These are phyloP conservation scores for Poecilia picta DNA, from an alignment of 2,797 vertebrate species.

Conservation along the genomic window DNA sequence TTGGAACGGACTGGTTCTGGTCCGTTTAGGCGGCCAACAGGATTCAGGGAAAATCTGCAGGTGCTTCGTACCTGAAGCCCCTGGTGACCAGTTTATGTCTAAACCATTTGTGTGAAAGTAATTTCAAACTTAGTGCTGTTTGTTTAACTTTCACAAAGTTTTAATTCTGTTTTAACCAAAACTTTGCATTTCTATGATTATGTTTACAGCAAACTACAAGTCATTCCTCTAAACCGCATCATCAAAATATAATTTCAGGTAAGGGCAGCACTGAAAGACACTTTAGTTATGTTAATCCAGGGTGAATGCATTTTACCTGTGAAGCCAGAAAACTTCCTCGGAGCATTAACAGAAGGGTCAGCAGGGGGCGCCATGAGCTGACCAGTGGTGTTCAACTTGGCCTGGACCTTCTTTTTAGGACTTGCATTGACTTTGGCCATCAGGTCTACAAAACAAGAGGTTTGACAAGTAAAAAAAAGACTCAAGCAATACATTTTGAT, in stretches of 20 bases:
- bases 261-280: neutral
- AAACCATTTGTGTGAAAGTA: neutral
- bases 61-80: neutral
- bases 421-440: conserved; percentile 86
- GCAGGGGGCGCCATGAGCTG: conserved; percentile 78
- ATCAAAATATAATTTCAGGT: neutral
- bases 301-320: conserved; percentile 77
- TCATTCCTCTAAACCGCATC: neutral
- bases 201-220: neutral
- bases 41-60: neutral
- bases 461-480: neutral
- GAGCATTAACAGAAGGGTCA: conserved; percentile 80
- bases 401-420: conserved; percentile 93
- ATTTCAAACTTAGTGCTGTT: neutral
- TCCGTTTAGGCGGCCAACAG: neutral
- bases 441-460: conserved; percentile 78
- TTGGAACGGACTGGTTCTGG: neutral
- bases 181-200: neutral
- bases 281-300: neutral
- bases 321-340: conserved; percentile 97
- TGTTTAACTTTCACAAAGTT: neutral
- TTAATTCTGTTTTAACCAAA: neutral
- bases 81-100: neutral
- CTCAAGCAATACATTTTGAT: neutral
- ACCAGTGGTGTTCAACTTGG: conserved; percentile 85